phyloP scores from a whole-genome alignment of 2,797 vertebrate genomes.

The Balearica regulorum region DNA sequence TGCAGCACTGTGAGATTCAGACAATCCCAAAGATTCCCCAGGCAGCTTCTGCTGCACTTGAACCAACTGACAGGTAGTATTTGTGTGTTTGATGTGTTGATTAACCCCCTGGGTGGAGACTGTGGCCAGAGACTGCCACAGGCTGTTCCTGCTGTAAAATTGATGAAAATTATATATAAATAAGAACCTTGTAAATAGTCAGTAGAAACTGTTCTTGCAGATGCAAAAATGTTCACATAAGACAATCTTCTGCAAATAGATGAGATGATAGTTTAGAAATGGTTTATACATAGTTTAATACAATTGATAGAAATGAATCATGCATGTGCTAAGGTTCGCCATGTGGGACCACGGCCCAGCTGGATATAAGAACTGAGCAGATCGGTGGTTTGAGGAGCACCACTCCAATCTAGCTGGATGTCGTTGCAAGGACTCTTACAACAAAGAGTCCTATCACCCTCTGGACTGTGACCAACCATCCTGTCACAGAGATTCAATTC shows the following conservation, averaged over 20 bases:
- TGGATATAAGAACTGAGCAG: not conserved
- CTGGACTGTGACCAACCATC: not conserved
- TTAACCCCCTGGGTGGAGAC: not conserved
- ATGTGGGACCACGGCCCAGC: fast-evolving
- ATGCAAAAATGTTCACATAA: not conserved
- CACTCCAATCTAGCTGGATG: not conserved
- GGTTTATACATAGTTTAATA: not conserved
- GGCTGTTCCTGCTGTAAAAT: not conserved
- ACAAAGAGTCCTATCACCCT: not conserved
- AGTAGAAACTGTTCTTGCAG: not conserved
- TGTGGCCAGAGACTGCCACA: not conserved
- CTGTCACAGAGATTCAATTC: not conserved
- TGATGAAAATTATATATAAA: not conserved
- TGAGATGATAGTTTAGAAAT: not conserved
- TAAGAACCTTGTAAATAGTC: not conserved
- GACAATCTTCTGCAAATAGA: not conserved
- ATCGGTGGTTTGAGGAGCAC: fast-evolving
- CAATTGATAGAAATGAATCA: not conserved
- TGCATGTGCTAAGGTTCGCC: not conserved
- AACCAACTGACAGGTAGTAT: not conserved
- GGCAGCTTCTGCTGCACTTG: not conserved
- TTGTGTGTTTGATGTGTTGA: not conserved
- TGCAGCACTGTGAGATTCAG: not conserved
- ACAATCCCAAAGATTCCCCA: not conserved
- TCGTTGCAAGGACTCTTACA: not conserved